Conservation (phyloP, 2,888 invertebrate genomes). For the Cryptops parisi region DNA sequence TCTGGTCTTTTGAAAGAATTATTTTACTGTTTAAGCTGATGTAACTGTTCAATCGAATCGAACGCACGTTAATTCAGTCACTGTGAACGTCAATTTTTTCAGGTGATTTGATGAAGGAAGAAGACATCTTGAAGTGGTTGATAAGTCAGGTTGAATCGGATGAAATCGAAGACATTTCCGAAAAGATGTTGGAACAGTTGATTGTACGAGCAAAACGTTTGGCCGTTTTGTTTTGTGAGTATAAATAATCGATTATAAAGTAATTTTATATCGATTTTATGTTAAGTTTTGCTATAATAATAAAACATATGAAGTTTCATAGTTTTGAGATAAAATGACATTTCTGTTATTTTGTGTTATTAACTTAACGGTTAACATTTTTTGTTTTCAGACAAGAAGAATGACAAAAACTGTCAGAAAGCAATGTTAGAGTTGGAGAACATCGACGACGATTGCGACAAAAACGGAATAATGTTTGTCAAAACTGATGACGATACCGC, state of each 20-base stretch:
- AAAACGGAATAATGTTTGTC: constrained; percentile 79
- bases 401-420: constrained; percentile 68
- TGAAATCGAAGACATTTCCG: constrained; percentile 23
- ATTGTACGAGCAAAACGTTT: constrained; percentile 21
- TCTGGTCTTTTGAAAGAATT: neutral
- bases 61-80: too few species aligned
- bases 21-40: too few species aligned
- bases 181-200: constrained; percentile 22
- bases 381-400: constrained; percentile 71
- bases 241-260: neutral
- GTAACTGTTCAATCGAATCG: too few species aligned
- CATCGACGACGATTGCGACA: constrained; percentile 86
- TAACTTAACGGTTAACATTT: neutral
- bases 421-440: constrained; percentile 70
- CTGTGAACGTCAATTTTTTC: too few species aligned
- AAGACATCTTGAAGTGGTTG: constrained; percentile 22
- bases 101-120: constrained; percentile 22
- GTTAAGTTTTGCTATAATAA: too few species aligned
- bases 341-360: too few species aligned
- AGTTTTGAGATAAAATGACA: neutral
- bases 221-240: constrained; percentile 24
- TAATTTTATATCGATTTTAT: too few species aligned
- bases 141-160: constrained; percentile 21
- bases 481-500: constrained; percentile 65
- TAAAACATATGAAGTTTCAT: neutral